A percentile compares a stretch with the other conserved stretches of the same genome.
phyloP scores from a whole-genome alignment of 2,113 vertebrate species.

The Opisthocomus hoazin region DNA sequence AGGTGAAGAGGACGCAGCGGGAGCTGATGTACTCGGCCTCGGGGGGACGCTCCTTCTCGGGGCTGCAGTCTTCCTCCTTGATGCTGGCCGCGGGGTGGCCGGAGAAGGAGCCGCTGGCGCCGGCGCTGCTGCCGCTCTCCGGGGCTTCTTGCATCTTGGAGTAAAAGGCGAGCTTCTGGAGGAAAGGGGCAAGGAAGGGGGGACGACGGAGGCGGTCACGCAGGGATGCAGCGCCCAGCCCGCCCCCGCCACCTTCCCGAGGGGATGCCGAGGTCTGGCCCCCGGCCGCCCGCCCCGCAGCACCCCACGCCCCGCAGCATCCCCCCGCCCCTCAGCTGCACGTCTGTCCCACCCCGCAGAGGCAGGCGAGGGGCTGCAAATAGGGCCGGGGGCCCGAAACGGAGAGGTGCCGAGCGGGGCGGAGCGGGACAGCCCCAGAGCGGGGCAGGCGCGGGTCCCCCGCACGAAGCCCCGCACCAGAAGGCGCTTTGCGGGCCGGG shows the following conservation, averaged over 20 bases:
- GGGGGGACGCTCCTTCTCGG: slow-evolving; percentile 90
- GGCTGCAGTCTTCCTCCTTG: slow-evolving; percentile 88
- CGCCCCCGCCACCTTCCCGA: fast-evolving
- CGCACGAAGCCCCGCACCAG: neutral
- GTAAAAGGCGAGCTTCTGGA: slow-evolving; percentile 92
- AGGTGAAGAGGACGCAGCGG: slow-evolving; percentile 95
- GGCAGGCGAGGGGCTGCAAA: neutral
- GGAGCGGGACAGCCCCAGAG: neutral
- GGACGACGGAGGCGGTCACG: neutral
- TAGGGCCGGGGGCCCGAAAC: neutral
- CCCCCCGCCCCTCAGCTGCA: too few relatives aligned
- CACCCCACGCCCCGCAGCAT: too few relatives aligned
- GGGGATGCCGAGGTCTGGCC: neutral
- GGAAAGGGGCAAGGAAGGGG: neutral
- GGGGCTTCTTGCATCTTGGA: slow-evolving; percentile 96
- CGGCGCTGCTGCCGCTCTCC: slow-evolving; percentile 72
- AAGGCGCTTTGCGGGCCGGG: neutral
- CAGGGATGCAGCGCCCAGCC: neutral
- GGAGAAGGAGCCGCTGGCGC: slow-evolving; percentile 74
- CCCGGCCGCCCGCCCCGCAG: neutral
- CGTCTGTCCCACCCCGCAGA: neutral
- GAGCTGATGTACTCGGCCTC: slow-evolving; percentile 95
- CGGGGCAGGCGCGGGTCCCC: neutral
- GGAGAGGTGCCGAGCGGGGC: neutral
- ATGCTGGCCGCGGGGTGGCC: slow-evolving; percentile 76